Evolutionary conservation across 2,888 invertebrate genomes (phyloP), one percentile per base, ranked within the genome.

Genomic region (Listrodromus nycthemerus): DNA sequence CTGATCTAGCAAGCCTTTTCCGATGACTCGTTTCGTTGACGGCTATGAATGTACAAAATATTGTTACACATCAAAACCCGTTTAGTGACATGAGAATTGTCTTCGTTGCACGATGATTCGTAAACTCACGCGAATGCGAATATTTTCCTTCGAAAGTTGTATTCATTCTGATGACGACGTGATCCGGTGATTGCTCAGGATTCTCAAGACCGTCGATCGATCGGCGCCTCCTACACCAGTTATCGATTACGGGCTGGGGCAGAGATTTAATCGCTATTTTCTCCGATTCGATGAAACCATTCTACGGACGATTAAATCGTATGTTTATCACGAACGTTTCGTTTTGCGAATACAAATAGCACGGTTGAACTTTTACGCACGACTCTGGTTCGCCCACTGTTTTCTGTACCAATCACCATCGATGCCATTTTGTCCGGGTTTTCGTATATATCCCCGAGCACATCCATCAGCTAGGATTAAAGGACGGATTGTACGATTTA

Each of bases 141-240:
- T 50, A 13, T 41, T 61, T 8, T 6, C 50, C 24, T 1, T 24
- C 16, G 1, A 45, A 1, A 0, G 13, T 37, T 0, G 70, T 19
- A n/a, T 48, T 27, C 4, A 37, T 79, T 13, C 21, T 81, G 67
- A 79, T 79, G 0, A 83, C 79, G 45, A 84, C 69, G 69, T 86
- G 86, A 81, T 81, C 80, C 10, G 67, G 27, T 13, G 65, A 66
- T 61, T 81, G 24, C 0, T 65, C 19, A 1, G 33, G 58, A 45
- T 74, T 30, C 0, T 65, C 63, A 30, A 30, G 16, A 21, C 52
- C 33, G 66, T 65, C 74, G 21, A 58, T 52, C 27, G 79, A 82
- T 61, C 80, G 80, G n/a, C 76, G 66, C 19, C 61, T 45, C 55
- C 74, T 80, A 8, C 24, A 45, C 45, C 67, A 73, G 16, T 79